These are phyloP conservation scores for Macroglossus sobrinus DNA, from an alignment of 2,113 vertebrate species.

Conservation along the genomic window DNA sequence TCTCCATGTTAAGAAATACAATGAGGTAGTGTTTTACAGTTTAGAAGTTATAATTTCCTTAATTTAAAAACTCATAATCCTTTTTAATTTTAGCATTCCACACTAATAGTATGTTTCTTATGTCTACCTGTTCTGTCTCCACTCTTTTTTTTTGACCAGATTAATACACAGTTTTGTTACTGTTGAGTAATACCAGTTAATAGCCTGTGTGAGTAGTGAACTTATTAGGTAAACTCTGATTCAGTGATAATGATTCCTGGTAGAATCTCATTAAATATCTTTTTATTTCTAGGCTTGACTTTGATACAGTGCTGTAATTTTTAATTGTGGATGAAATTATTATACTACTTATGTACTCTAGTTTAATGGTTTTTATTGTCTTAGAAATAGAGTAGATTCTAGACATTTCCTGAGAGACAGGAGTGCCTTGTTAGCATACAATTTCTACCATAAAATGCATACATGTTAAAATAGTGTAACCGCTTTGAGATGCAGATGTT, in stretches of 20 bases:
- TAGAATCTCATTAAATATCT: background rate
- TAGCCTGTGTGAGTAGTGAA: constrained; percentile 1
- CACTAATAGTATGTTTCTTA: background rate
- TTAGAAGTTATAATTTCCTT: constrained; percentile 44
- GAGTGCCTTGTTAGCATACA: background rate
- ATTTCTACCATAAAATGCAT: constrained; percentile 20
- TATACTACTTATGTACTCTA: background rate
- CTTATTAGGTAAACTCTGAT: background rate
- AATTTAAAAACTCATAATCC: background rate
- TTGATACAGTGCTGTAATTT: constrained; percentile 16
- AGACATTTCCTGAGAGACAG: background rate
- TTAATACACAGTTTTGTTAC: constrained; percentile 27
- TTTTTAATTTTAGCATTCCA: constrained; percentile 50
- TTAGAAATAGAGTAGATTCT: constrained; percentile 25
- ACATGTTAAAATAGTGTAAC: constrained; percentile 30
- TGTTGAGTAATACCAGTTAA: constrained; percentile 47
- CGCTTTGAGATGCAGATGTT: constrained; percentile 17
- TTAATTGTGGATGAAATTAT: constrained; percentile 23
- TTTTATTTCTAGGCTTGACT: background rate
- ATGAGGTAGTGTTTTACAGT: background rate
- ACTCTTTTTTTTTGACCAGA: constrained; percentile 45
- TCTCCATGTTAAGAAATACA: background rate
- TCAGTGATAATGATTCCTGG: constrained; percentile 33
- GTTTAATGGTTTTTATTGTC: constrained; percentile 27
- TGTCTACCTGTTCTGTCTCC: background rate